Evolutionary conservation across 2,888 invertebrate genomes (phyloP).

Genomic region (Tricholauxania praeusta): DNA sequence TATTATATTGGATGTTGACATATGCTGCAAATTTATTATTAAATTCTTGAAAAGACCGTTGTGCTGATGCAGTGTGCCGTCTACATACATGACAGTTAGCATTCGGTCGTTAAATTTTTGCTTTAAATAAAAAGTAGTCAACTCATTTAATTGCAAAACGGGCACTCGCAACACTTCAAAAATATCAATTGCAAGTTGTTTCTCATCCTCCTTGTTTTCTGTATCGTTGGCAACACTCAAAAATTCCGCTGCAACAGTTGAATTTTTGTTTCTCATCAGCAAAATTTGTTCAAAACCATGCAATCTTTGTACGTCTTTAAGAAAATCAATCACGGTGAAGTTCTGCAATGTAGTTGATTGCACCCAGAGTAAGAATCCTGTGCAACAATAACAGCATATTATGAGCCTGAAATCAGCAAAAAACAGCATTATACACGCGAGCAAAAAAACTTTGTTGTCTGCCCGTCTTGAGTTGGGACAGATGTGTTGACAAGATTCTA

Average conservation of each 20-base stretch:
- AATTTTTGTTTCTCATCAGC: slow-evolving; percentile 45
- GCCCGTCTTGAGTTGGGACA: no score
- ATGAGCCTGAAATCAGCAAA: background rate
- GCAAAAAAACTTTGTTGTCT: no score
- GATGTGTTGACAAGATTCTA: no score
- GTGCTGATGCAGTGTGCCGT: slow-evolving; percentile 44
- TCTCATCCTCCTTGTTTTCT: background rate
- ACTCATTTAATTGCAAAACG: slow-evolving; percentile 53
- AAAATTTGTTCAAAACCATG: slow-evolving; percentile 49
- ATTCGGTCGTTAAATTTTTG: slow-evolving; percentile 45
- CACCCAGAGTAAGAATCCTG: background rate
- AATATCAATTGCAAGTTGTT: slow-evolving; percentile 39
- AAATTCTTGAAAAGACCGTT: slow-evolving; percentile 48
- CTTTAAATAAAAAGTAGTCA: slow-evolving; percentile 49
- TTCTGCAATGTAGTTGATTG: slow-evolving; percentile 4
- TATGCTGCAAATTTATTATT: slow-evolving; percentile 52
- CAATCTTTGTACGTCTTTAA: slow-evolving; percentile 46
- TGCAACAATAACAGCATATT: background rate
- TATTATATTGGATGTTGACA: slow-evolving; percentile 54
- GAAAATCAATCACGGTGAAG: slow-evolving; percentile 40
- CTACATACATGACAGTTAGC: slow-evolving; percentile 52
- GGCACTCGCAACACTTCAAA: slow-evolving; percentile 51
- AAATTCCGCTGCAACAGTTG: slow-evolving; percentile 37
- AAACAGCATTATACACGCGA: background rate
- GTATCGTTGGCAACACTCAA: slow-evolving; percentile 25